phyloP scores from a whole-genome alignment of 2,797 vertebrate species.

The Moxostoma hubbsi region DNA sequence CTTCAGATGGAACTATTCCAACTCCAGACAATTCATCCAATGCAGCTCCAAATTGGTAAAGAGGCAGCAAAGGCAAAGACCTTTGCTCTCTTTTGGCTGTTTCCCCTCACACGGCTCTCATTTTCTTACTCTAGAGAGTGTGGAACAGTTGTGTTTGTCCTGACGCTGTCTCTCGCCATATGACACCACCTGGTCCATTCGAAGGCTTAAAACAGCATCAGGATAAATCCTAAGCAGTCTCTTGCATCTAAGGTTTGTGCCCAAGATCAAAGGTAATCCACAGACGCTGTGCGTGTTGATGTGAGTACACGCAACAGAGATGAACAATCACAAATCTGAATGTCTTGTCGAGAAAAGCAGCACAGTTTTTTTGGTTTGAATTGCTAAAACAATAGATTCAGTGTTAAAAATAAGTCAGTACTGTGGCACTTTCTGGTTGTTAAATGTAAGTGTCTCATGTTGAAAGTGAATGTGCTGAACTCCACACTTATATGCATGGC shows the following conservation, averaged over 20 bases:
- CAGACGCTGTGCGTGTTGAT: conserved; percentile 49
- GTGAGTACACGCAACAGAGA: conserved; percentile 10
- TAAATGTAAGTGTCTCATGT: neutral
- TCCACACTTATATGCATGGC: too few species aligned
- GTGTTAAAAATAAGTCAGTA: neutral
- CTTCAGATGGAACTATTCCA: conserved; percentile 49
- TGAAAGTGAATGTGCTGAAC: neutral
- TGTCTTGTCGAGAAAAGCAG: too few species aligned
- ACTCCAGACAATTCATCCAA: neutral
- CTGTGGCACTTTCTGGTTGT: neutral
- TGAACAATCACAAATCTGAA: neutral
- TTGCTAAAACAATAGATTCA: neutral
- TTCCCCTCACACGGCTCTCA: neutral
- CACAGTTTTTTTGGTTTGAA: too few species aligned
- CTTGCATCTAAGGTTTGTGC: too few species aligned
- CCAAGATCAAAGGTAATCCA: conserved; percentile 68
- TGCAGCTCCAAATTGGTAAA: neutral
- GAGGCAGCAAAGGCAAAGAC: neutral
- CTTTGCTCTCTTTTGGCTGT: too few species aligned
- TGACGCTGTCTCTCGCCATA: conserved; percentile 32
- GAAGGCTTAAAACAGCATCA: conserved; percentile 56
- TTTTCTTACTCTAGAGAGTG: neutral
- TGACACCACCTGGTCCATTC: conserved; percentile 43
- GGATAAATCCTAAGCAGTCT: conserved; percentile 56
- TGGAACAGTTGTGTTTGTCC: neutral